A percentile compares a stretch with the other conserved stretches of the same genome.
phyloP scores from a whole-genome alignment of 1,140 invertebrate species.

The Telenomus remus region DNA sequence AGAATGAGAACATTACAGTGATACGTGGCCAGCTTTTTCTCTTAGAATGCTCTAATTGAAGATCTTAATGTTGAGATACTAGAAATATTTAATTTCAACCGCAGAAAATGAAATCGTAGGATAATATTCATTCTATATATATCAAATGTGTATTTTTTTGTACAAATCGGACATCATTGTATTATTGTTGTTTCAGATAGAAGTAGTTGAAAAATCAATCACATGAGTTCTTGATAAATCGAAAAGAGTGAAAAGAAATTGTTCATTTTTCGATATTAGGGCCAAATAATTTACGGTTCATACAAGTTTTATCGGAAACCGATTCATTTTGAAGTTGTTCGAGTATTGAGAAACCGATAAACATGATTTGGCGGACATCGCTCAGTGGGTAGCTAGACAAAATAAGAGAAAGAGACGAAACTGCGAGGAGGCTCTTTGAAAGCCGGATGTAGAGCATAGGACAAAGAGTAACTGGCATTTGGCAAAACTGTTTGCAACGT shows the following conservation, averaged over 20 bases:
- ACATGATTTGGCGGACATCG: slow-evolving; percentile 45
- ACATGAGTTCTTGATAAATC: slow-evolving; percentile 31
- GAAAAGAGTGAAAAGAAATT: slow-evolving; percentile 42
- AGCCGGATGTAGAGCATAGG: slow-evolving; percentile 50
- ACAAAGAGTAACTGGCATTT: slow-evolving; percentile 58
- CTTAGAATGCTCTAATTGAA: no score
- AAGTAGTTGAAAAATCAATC: slow-evolving; percentile 20
- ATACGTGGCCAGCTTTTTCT: no score
- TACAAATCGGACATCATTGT: not conserved
- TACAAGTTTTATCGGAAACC: slow-evolving; percentile 57
- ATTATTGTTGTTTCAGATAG: not conserved
- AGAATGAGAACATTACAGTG: no score
- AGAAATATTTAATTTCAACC: no score
- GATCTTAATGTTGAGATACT: no score
- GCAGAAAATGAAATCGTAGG: no score
- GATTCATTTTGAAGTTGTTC: slow-evolving; percentile 49
- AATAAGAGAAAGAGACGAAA: slow-evolving; percentile 43
- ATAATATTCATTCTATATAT: no score
- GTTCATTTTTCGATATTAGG: slow-evolving; percentile 46
- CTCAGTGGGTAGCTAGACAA: slow-evolving; percentile 48
- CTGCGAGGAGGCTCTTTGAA: slow-evolving; percentile 51
- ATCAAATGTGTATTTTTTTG: not conserved
- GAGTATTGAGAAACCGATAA: slow-evolving; percentile 49
- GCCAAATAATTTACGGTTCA: slow-evolving; percentile 51
- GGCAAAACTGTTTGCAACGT: slow-evolving; percentile 46